phyloP scores from a whole-genome alignment of 1,140 invertebrate species.

The Trichoplusia ni region DNA sequence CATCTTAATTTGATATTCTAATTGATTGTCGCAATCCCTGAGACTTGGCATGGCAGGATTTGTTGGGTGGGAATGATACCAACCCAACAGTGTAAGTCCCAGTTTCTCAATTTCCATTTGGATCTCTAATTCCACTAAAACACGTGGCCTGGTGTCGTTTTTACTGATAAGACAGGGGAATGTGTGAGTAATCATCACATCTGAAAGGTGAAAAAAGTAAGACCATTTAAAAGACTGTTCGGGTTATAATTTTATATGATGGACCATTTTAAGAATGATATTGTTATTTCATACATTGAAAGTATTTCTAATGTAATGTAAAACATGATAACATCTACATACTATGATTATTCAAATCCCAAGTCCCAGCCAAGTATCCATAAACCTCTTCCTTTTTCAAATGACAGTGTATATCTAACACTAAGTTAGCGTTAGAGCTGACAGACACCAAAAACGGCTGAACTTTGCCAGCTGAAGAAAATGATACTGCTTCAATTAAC shows the following conservation, averaged over 20 bases:
- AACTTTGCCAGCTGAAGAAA: conserved; percentile 92
- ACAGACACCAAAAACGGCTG: conserved; percentile 96
- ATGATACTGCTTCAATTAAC: conserved; percentile 93
- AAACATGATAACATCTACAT: conserved; percentile 72
- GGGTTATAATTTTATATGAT: not conserved
- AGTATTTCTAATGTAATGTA: not conserved
- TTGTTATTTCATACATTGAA: too few relatives aligned
- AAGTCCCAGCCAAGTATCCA: conserved; percentile 96
- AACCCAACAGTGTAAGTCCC: conserved; percentile 92
- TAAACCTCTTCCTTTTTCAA: conserved; percentile 95
- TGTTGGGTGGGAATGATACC: conserved; percentile 98
- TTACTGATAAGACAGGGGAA: conserved; percentile 94
- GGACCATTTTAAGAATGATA: too few relatives aligned
- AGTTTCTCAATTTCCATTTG: conserved; percentile 90
- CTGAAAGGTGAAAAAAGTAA: conserved; percentile 79
- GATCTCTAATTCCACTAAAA: conserved; percentile 90
- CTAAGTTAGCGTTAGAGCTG: conserved; percentile 91
- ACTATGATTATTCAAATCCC: conserved; percentile 97
- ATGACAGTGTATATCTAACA: conserved; percentile 97
- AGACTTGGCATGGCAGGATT: conserved; percentile 94
- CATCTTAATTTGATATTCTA: conserved; percentile 97
- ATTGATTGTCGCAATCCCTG: conserved; percentile 94
- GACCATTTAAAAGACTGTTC: not conserved
- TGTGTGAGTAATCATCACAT: conserved; percentile 92
- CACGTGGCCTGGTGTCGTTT: conserved; percentile 87